Evolutionary conservation across 2,113 vertebrate species (phyloP).

Genomic region (Atrichornis clamosus): DNA sequence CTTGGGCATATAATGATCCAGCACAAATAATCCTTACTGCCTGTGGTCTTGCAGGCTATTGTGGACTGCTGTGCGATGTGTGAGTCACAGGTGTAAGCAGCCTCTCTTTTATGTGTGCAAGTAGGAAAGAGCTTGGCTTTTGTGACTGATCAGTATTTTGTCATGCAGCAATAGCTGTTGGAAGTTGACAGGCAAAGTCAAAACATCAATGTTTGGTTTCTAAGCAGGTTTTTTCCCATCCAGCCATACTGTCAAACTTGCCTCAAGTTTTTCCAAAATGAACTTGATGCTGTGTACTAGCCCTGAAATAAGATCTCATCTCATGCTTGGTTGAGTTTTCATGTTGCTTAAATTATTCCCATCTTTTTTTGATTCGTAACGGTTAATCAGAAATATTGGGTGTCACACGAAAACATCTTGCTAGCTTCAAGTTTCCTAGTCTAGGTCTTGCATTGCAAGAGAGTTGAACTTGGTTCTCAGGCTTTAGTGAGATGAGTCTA

Average conservation of each 20-base stretch:
- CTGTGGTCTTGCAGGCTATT: neutral
- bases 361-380: neutral
- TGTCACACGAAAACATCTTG: neutral
- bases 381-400: neutral
- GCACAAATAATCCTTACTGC: neutral
- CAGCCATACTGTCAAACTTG: rapidly evolving
- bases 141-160: neutral
- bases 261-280: neutral
- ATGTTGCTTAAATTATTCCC: neutral
- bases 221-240: neutral
- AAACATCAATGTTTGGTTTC: neutral
- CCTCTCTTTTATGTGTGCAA: neutral
- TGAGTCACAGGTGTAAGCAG: neutral
- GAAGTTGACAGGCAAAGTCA: neutral
- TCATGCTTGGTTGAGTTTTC: neutral
- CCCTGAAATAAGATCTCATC: neutral
- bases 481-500: neutral
- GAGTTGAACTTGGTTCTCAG: neutral
- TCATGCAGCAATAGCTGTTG: neutral
- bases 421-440: neutral
- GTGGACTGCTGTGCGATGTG: neutral
- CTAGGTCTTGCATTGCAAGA: neutral
- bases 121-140: neutral
- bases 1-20: neutral
- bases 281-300: neutral